Evolutionary conservation across 2,888 invertebrate genomes (phyloP).

Genomic region (Drosophila putrida): DNA sequence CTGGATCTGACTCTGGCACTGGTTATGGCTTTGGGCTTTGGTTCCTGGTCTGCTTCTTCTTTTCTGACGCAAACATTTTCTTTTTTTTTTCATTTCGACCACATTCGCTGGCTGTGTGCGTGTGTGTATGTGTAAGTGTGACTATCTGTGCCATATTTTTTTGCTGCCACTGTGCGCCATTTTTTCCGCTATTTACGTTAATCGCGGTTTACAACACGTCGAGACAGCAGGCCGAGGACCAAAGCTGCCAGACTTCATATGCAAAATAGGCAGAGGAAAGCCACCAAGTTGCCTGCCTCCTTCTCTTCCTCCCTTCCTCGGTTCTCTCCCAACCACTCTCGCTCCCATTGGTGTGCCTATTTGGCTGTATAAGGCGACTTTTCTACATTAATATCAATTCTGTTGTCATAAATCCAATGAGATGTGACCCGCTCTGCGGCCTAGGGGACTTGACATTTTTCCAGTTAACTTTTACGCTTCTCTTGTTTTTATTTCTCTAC

Average conservation of each 20-base stretch:
- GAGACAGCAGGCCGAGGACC: conserved; percentile 45
- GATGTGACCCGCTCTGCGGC: conserved; percentile 57
- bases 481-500: conserved; percentile 1
- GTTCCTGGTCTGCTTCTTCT: conserved; percentile 11
- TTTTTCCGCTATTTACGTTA: conserved; percentile 75
- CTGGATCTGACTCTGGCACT: conserved; percentile 31
- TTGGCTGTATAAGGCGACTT: conserved; percentile 49
- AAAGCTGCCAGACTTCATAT: conserved; percentile 42
- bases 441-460: conserved; percentile 50
- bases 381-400: conserved; percentile 82
- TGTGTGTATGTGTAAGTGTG: conserved; percentile 30
- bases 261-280: conserved; percentile 55
- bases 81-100: conserved; percentile 23
- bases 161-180: conserved; percentile 48
- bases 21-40: conserved; percentile 35
- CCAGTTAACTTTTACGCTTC: conserved; percentile 46
- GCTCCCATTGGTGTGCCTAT: conserved; percentile 36
- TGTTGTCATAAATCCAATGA: conserved; percentile 82
- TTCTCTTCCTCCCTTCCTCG: neutral
- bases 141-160: conserved; percentile 47
- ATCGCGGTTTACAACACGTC: conserved; percentile 75
- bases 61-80: conserved; percentile 24
- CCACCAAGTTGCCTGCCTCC: conserved; percentile 36
- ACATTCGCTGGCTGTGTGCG: conserved; percentile 14
- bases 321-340: neutral